Base-by-base conservation (phyloP, 2,113 vertebrate species). In the Heliornis fulica region DNA sequence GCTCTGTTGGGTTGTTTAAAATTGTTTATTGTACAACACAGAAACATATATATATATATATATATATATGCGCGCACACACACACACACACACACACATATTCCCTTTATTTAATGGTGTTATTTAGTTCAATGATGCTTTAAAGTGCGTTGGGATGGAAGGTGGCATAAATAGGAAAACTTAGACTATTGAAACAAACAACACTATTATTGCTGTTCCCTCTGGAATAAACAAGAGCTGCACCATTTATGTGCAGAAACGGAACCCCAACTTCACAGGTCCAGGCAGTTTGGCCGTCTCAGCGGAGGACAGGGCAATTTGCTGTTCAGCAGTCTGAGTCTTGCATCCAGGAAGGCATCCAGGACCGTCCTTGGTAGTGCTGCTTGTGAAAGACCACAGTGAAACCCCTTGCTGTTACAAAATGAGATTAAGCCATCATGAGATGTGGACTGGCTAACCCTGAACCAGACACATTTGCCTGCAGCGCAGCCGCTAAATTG, bases 401-500 rank as follows among this genome's bases (percentile, higher is more conserved):
- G 77, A 90, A 74, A 45, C 53, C 81, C 89, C 91, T n/a, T 15
- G 88, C 93, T 68, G 91, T 41, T 90, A 60, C 22, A 40, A 94
- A 96, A 92, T 68, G 69, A 84, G 83, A 95, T 96, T 94, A 95
- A 95, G 77, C 89, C 91, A 83, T 88, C 86, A 88, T 69, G 78
- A 61, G 80, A 65, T 28, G 43, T 3, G 85, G 83, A 64, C 75
- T 70, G 87, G 82, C 90, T 72, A 69, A 66, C 78, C 82, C 75
- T 25, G 64, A 79, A 74, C 81, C 81, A 94, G 89, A 69, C 77
- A 8, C 80, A 1, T 53, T 87, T 26, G 87, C 87, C 88, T 53
- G 71, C 77, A 80, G 83, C 13, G 5, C 68, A 34, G 77, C 87
- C 41, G 11, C 93, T 92, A 88, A 95, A 93, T 86, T 72, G 83